Evolutionary conservation across 2,888 invertebrate species (phyloP), one percentile per base, ranked within the genome.

Genomic region (Idaea straminata): DNA sequence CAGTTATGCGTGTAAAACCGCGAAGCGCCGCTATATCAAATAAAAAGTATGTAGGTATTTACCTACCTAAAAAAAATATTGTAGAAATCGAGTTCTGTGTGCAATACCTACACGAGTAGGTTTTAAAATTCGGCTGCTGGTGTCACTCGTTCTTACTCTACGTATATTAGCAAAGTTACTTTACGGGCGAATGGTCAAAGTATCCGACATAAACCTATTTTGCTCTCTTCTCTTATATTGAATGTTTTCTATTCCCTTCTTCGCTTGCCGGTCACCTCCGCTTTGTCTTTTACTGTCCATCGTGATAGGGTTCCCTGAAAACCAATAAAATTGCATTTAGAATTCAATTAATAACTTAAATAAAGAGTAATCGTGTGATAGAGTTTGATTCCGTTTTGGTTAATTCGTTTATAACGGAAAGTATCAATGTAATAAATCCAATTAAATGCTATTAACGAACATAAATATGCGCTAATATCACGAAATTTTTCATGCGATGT

Each of bases 201-300:
- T 92, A 89, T 91, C 89, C 88, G 88, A 90, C 91, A 91, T 92
- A 92, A 92, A 92, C 91, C 92, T 91, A 92, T 92, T 92, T 92
- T 91, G 91, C 91, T 91, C 90, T 91, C 89, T 92, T 92, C n/a
- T n/a, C 92, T 92, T 92, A 92, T 92, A 92, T 92, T 92, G 91
- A 89, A 92, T 91, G 87, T 90, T 81, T 88, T 84, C 86, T 47
- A 25, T 25, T 87, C 91, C 90, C 89, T 89, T 90, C 90, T 88
- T 88, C 76, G 78, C 76, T 74, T 83, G 80, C 85, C 84, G 85
- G 82, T 84, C 80, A 79, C 78, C 68, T 65, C 68, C 77, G 73
- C 78, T 75, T 76, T 77, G 79, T 81, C 80, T 86, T 81, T 83
- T 85, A 83, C 83, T 86, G 86, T 86, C 88, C 89, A 85, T 81